Evolutionary conservation across 2,888 invertebrate genomes (phyloP), one percentile per base, ranked within the genome.

Genomic region (Apoderus coryli): DNA sequence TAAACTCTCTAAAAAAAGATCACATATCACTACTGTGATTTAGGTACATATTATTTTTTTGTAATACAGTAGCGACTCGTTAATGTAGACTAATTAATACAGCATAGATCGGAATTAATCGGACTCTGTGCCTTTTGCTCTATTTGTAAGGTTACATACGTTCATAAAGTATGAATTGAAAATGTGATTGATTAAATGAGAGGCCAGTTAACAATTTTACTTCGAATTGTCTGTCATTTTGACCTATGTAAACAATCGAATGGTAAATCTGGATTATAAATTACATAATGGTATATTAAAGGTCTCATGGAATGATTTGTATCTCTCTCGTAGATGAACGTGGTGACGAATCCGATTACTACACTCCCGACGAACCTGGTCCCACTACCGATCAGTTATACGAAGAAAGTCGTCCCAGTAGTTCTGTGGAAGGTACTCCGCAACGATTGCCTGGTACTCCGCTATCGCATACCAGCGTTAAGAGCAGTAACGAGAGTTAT

Each of bases 401-500:
- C 43, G 55, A 55, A 34, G 32, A 34, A 9, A 34, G 37, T 38
- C 34, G 34, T 37, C 32, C 38, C 6, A 40, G 41, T 4, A 54
- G 52, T 44, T 59, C 58, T 5, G 42, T 54, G 26, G 59, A 59
- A 27, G 57, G 56, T 34, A 59, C 59, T 2, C 59, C 59, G 3
- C 55, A 55, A 28, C 49, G 54, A 28, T 44, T 60, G 19, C 63
- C 64, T 2, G 78, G 79, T 32, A 78, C 78, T 4, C 80, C 80
- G 5, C 61, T 76, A 35, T 73, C 72, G 37, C 67, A 69, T 47
- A 63, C 67, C 11, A 72, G 72, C 52, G 68, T 69, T 38, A 70
- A 80, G 27, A 80, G 81, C 38, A 81, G 80, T 35, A 79, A 76
- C 33, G 82, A 82, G 51, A 81, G 81, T 47, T 82, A 79, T 59